phyloP scores from a whole-genome alignment of 2,888 invertebrate genomes.

The Biston betularia region DNA sequence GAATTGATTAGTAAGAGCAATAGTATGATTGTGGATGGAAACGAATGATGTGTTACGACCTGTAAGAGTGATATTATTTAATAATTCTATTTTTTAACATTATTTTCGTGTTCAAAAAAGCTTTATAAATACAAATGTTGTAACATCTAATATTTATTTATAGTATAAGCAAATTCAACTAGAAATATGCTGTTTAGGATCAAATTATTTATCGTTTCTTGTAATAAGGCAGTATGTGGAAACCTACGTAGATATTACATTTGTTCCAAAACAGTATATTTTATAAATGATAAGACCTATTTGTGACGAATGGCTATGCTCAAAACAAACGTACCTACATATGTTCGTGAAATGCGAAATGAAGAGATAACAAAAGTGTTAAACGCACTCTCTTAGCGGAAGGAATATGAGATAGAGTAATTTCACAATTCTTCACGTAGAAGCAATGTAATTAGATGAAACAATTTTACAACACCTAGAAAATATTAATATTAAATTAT shows the following conservation, averaged over 20 bases:
- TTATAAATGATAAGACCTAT: conserved; percentile 8
- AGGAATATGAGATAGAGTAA: conserved; percentile 42
- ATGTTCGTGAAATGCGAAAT: conserved; percentile 55
- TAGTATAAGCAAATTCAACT: conserved; percentile 12
- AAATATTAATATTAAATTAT: conserved; percentile 62
- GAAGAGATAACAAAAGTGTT: conserved; percentile 2
- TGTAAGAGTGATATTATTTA: conserved; percentile 24
- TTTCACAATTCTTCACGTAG: conserved; percentile 40
- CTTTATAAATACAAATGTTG: conserved; percentile 27
- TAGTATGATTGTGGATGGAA: conserved; percentile 22
- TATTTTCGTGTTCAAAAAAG: conserved; percentile 39
- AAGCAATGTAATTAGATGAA: conserved; percentile 41
- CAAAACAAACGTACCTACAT: conserved; percentile 57
- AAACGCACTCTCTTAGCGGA: conserved; percentile 9
- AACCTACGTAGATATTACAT: not conserved
- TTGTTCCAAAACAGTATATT: conserved; percentile 12
- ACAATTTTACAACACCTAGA: conserved; percentile 44
- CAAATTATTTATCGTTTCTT: conserved; percentile 5
- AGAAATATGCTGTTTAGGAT: conserved; percentile 10
- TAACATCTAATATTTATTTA: conserved; percentile 11
- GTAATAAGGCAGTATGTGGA: conserved; percentile 18
- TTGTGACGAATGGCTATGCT: conserved; percentile 46
- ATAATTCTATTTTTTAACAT: conserved; percentile 19
- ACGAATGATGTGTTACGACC: conserved; percentile 17
- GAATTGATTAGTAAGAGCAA: conserved; percentile 65